Conservation (phyloP, 2,888 invertebrate species). For the Stomorhina lunata region DNA sequence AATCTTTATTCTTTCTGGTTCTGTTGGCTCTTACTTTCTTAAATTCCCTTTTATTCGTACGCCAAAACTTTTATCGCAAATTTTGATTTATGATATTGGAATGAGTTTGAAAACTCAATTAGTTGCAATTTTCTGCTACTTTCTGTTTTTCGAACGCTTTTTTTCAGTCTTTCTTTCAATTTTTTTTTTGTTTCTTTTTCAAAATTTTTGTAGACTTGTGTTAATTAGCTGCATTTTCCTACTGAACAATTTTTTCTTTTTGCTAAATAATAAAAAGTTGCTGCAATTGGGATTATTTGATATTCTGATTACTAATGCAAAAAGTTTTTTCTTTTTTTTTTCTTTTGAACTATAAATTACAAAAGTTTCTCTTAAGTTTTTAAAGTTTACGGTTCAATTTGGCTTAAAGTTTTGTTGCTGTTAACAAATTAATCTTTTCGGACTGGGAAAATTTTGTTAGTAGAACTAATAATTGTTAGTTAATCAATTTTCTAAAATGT, state of each 20-base stretch:
- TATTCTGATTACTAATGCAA: no score
- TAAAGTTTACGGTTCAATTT: constrained; percentile 19
- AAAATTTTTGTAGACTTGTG: no score
- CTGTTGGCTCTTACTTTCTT: not conserved
- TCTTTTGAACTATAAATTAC: constrained; percentile 33
- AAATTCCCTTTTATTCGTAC: not conserved
- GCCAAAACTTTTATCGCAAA: not conserved
- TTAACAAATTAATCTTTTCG: not conserved
- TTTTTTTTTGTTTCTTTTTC: not conserved
- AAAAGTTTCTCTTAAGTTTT: constrained; percentile 25
- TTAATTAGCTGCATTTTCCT: no score
- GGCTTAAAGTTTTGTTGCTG: constrained; percentile 10
- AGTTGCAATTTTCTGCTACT: constrained; percentile 45
- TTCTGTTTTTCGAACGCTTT: constrained; percentile 19
- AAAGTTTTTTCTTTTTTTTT: not conserved
- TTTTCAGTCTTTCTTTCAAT: not conserved
- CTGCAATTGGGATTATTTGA: no score
- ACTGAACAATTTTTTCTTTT: no score
- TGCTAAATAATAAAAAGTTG: no score
- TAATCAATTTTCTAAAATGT: no score
- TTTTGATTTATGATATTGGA: constrained; percentile 53
- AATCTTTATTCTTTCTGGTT: not conserved
- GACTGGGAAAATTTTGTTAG: no score
- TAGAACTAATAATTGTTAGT: no score
- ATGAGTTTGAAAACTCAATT: constrained; percentile 41